Conservation (phyloP, 2,113 vertebrate genomes). For the Anguilla japonica region DNA sequence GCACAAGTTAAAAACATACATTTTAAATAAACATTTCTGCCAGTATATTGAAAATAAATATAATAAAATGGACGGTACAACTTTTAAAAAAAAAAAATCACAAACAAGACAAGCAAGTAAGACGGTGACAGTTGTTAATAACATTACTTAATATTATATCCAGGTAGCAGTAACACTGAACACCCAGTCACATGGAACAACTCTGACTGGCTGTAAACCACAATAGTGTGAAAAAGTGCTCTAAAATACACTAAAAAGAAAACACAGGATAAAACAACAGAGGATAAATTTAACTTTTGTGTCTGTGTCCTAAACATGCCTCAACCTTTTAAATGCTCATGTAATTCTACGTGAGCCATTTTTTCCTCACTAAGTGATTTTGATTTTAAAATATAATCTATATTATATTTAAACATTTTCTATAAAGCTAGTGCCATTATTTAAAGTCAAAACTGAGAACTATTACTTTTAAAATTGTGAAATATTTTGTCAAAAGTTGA, state of each 20-base stretch:
- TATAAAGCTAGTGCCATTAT: background rate
- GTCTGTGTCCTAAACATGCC: background rate
- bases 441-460: background rate
- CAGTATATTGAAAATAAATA: conserved; percentile 16
- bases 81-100: background rate
- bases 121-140: background rate
- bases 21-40: conserved; percentile 14
- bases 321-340: background rate
- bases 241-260: background rate
- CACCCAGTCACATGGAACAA: background rate
- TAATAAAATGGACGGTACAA: background rate
- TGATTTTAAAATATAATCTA: background rate
- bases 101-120: background rate
- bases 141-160: background rate
- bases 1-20: conserved; percentile 5
- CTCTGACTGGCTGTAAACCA: background rate
- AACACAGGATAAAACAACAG: background rate
- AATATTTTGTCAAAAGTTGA: background rate
- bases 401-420: background rate
- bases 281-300: background rate
- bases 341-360: background rate
- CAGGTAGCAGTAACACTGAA: background rate
- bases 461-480: background rate
- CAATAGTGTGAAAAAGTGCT: background rate
- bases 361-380: background rate